phyloP scores from a whole-genome alignment of 2,888 invertebrate species.

The Melieria omissa region DNA sequence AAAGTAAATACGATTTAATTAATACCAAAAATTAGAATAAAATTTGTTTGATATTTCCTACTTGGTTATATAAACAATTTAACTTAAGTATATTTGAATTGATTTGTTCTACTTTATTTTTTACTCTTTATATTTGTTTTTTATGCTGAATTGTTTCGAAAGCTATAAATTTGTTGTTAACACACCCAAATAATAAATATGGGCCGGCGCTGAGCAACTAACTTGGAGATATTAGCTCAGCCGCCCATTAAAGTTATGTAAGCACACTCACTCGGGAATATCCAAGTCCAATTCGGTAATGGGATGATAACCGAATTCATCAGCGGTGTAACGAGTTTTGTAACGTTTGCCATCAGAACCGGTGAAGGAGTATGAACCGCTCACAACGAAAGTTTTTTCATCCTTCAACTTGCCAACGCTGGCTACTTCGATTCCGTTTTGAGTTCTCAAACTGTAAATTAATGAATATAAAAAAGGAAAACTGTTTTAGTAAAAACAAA shows the following conservation, averaged over 20 bases:
- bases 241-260: neutral
- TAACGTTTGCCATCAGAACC: conserved; percentile 66
- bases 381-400: conserved; percentile 65
- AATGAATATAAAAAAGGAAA: neutral
- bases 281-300: conserved; percentile 66
- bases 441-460: conserved; percentile 60
- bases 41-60: too few species aligned
- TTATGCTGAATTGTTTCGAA: too few species aligned
- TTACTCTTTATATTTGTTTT: too few species aligned
- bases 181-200: too few species aligned
- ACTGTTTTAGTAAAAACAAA: too few species aligned
- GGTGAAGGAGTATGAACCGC: conserved; percentile 66
- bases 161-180: too few species aligned
- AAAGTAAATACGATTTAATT: neutral
- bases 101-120: too few species aligned
- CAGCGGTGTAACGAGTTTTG: conserved; percentile 66
- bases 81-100: too few species aligned
- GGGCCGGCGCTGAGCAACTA: too few species aligned
- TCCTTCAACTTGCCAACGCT: conserved; percentile 66
- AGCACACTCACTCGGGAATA: conserved; percentile 60
- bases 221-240: too few species aligned
- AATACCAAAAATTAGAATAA: too few species aligned
- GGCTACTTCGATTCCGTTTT: conserved; percentile 65
- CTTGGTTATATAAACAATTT: too few species aligned
- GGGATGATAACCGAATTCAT: conserved; percentile 67